A percentile compares a stretch with the other conserved stretches of the same genome.
Evolutionary conservation across 2,888 invertebrate species (phyloP).

Genomic region (Apocheima hispidaria): DNA sequence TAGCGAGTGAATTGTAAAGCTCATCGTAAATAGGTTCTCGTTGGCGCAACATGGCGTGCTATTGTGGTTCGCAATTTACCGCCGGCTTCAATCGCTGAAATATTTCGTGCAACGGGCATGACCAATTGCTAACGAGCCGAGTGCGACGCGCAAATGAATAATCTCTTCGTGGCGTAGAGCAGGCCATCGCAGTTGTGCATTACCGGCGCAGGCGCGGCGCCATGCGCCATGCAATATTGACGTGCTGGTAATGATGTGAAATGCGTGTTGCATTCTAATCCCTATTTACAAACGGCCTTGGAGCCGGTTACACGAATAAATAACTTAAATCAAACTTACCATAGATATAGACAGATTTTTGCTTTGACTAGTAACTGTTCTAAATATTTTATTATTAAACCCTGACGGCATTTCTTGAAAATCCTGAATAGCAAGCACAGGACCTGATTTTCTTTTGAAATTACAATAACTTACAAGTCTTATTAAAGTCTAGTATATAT

Average conservation of each 20-base stretch:
- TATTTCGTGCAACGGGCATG: constrained; percentile 85
- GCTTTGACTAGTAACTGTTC: no score
- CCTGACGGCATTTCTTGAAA: no score
- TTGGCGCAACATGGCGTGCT: constrained; percentile 65
- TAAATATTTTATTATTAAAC: no score
- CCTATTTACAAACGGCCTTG: not conserved
- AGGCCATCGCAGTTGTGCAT: constrained; percentile 59
- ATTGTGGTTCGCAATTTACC: constrained; percentile 85
- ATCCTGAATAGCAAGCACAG: no score
- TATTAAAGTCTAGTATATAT: no score
- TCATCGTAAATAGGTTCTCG: constrained; percentile 75
- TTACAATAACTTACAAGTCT: no score
- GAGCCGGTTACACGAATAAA: not conserved
- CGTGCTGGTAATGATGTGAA: constrained; percentile 33
- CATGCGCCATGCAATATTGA: constrained; percentile 39
- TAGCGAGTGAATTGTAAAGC: constrained; percentile 82
- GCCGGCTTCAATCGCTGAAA: constrained; percentile 85
- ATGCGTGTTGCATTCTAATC: constrained; percentile 19
- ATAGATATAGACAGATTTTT: no score
- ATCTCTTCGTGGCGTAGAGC: constrained; percentile 75
- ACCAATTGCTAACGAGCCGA: constrained; percentile 86
- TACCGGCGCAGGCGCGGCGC: no score
- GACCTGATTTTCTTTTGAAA: no score
- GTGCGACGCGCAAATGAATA: constrained; percentile 84
- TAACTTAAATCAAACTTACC: not conserved